A percentile compares a stretch with the other conserved stretches of the same genome.
Evolutionary conservation across 2,888 invertebrate genomes (phyloP).

Genomic region (Panzeria rudis): DNA sequence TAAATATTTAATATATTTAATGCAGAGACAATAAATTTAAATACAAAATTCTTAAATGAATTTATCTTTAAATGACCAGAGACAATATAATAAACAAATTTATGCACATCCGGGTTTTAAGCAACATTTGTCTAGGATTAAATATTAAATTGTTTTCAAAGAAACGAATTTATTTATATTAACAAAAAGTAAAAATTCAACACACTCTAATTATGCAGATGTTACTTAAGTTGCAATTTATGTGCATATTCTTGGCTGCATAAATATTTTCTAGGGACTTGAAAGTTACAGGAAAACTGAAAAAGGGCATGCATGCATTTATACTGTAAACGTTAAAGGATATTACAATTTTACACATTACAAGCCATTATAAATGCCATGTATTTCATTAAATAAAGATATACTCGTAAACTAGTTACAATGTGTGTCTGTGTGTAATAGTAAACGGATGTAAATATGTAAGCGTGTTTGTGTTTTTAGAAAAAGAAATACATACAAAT

Average conservation of each 20-base stretch:
- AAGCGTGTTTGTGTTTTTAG: not conserved
- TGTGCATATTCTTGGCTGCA: slow-evolving; percentile 52
- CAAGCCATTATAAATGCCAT: slow-evolving; percentile 38
- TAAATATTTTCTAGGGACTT: slow-evolving; percentile 43
- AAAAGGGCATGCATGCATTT: not conserved
- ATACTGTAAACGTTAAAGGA: not conserved
- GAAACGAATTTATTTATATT: slow-evolving; percentile 5
- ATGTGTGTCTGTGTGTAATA: not conserved
- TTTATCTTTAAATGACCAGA: slow-evolving; percentile 31
- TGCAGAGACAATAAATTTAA: slow-evolving; percentile 12
- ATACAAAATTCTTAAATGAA: slow-evolving; percentile 38
- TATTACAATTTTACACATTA: slow-evolving; percentile 51
- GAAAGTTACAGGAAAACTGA: not conserved
- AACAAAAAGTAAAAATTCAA: not conserved
- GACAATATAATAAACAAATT: not conserved
- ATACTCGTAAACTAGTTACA: not conserved
- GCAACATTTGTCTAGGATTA: slow-evolving; percentile 44
- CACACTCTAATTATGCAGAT: slow-evolving; percentile 58
- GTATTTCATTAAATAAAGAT: slow-evolving; percentile 40
- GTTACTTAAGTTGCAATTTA: slow-evolving; percentile 50
- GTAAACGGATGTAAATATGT: slow-evolving; percentile 31
- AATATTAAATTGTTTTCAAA: slow-evolving; percentile 53
- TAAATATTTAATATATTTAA: slow-evolving; percentile 41
- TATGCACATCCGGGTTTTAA: slow-evolving; percentile 50
- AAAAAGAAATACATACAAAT: not conserved